Base-by-base conservation (phyloP, 2,888 invertebrate species). In the Linnaemya vulpina region DNA sequence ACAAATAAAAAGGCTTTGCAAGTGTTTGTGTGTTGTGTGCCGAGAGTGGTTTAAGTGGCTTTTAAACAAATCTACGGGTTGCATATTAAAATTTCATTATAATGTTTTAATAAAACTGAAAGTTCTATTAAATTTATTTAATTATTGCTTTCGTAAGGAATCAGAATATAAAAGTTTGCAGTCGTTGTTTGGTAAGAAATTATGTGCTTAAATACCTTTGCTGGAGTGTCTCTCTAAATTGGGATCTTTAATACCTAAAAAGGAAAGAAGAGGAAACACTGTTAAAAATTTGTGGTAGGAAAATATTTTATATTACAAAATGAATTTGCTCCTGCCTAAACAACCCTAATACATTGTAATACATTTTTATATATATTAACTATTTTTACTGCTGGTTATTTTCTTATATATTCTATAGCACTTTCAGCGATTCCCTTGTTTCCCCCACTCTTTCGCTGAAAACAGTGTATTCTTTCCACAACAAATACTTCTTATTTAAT, bases 231-330 rank as follows among this genome's bases (percentile, higher is more conserved):
- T 89, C 80, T 91, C 91, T 90, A 91, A 86, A 87, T 88, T 91
- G 73, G 90, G 90, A 89, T 90, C 90, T 85, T 91, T 90, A 35
- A 90, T 88, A 76, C 91, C 90, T 91, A 87, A 13, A 90, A 90
- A 15, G 11, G 71, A n/a, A 81, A 71, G 51, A 20, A n/a, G 10
- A 20, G 5, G 17, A 17, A 17, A 17, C 9, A 10, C 9, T 38
- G 38, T 38, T 38, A 38, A 38, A 8, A 38, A 30, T 30, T 3
- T 30, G 30, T 30, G 30, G 30, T 30, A 3, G 2, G 30, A 3
- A 30, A 30, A 30, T 30, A 5, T 30, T 30, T 3, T 5, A 30
- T 3, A 30, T 30, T n/a, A n/a, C n/a, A 30, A 30, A 30, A 30
- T 30, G 3, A 30, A 30, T 30, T 30, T 5, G 30, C 30, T 30